A percentile compares a stretch with the other conserved stretches of the same genome.
Conservation (phyloP, 2,797 vertebrate species). For the Leucoraja ocellata region DNA sequence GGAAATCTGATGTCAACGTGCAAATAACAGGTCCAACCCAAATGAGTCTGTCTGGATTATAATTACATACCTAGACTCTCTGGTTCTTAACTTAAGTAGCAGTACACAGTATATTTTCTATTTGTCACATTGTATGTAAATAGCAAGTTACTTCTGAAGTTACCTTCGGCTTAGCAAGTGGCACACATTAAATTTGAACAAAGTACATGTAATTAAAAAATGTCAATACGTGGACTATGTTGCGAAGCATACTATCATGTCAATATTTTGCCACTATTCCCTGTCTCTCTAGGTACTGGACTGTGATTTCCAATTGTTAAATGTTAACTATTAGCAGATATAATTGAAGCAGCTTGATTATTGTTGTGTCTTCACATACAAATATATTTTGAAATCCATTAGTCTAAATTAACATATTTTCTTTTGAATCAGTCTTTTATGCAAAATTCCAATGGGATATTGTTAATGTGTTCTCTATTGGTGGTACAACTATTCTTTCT, state of each 20-base stretch:
- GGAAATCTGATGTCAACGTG: no score
- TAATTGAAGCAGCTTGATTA: background rate
- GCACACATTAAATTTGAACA: background rate
- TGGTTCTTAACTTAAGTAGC: no score
- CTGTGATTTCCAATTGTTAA: background rate
- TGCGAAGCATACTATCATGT: background rate
- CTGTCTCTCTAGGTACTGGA: background rate
- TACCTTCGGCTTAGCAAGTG: background rate
- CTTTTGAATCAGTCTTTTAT: background rate
- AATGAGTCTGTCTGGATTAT: background rate
- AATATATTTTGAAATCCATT: background rate
- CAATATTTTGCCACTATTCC: background rate
- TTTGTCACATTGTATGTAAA: background rate
- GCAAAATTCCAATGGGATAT: background rate
- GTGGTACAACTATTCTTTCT: background rate
- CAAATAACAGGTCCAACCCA: no score
- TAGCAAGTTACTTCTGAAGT: background rate
- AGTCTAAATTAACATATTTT: background rate
- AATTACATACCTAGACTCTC: background rate
- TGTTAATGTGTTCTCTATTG: background rate
- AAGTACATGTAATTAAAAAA: background rate
- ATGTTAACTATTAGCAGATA: background rate
- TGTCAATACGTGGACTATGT: background rate
- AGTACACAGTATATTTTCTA: background rate
- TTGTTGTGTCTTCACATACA: background rate